These are phyloP conservation scores for Nannobrachium achirus DNA, from an alignment of 2,113 vertebrate genomes.

Conservation along the genomic window DNA sequence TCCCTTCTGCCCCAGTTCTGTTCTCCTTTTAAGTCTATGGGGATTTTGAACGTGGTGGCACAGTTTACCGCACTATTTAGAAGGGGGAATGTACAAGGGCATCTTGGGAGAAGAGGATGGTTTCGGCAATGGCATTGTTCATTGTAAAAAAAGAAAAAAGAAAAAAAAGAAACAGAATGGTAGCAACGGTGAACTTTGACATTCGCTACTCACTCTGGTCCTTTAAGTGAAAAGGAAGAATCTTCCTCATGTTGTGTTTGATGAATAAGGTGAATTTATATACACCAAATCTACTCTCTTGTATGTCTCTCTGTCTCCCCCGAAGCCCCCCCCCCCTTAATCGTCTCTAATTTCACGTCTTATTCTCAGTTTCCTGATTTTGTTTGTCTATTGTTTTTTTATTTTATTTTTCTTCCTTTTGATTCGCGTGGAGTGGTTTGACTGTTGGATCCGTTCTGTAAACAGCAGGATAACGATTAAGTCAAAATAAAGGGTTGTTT, in stretches of 20 bases:
- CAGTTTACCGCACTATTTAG: constrained; percentile 16
- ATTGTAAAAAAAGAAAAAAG: constrained; percentile 20
- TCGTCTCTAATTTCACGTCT: constrained; percentile 23
- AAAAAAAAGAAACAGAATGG: constrained; percentile 11
- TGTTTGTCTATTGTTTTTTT: neutral
- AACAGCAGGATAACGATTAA: neutral
- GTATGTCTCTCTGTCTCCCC: constrained; percentile 27
- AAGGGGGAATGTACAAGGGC: constrained; percentile 8
- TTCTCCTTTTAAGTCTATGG: constrained; percentile 15
- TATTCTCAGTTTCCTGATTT: constrained; percentile 4
- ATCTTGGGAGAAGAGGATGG: constrained; percentile 7
- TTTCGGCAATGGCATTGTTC: constrained; percentile 25
- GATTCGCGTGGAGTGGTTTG: constrained; percentile 1
- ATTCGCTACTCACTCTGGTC: constrained; percentile 23
- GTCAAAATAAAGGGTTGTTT: constrained; percentile 11
- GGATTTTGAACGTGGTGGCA: constrained; percentile 11
- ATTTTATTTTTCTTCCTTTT: neutral
- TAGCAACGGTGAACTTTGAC: neutral
- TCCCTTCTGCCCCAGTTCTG: constrained; percentile 11
- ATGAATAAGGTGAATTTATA: constrained; percentile 39
- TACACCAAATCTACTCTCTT: constrained; percentile 17
- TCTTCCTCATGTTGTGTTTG: constrained; percentile 33
- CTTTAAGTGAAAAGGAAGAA: constrained; percentile 30
- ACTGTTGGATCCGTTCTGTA: constrained; percentile 12
- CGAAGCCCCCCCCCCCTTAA: constrained; percentile 11